Conservation (phyloP, 2,888 invertebrate species). For the Drosophila longiperda region DNA sequence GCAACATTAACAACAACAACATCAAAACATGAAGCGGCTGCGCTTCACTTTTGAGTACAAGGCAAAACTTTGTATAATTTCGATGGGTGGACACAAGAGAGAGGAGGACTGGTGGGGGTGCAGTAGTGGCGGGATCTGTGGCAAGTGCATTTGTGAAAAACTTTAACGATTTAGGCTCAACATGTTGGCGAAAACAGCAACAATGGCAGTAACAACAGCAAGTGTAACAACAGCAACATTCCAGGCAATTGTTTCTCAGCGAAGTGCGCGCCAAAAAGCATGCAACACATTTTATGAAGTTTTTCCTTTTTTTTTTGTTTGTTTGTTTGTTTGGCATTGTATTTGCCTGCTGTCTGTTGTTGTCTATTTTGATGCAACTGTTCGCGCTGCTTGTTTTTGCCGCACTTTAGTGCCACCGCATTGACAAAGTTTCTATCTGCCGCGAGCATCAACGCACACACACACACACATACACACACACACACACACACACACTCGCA, state of each 20-base stretch:
- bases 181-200: conserved; percentile 69
- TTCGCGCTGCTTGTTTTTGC: conserved; percentile 66
- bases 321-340: conserved; percentile 24
- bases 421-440: conserved; percentile 71
- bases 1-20: conserved; percentile 39
- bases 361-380: conserved; percentile 36
- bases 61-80: conserved; percentile 78
- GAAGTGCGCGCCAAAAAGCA: conserved; percentile 58
- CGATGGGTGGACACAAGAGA: conserved; percentile 26
- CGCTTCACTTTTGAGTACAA: conserved; percentile 63
- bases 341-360: conserved; percentile 38
- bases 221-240: conserved; percentile 40
- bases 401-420: conserved; percentile 71
- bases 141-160: conserved; percentile 77
- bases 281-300: conserved; percentile 75
- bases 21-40: conserved; percentile 56
- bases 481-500: conserved; percentile 10
- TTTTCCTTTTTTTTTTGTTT: conserved; percentile 27
- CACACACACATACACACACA: conserved; percentile 14
- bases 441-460: conserved; percentile 53
- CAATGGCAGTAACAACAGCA: conserved; percentile 40
- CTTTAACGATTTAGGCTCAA: conserved; percentile 84
- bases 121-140: conserved; percentile 59
- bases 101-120: conserved; percentile 4
- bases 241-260: conserved; percentile 66